phyloP scores from a whole-genome alignment of 2,797 vertebrate genomes.

The Diglossa cyanea region DNA sequence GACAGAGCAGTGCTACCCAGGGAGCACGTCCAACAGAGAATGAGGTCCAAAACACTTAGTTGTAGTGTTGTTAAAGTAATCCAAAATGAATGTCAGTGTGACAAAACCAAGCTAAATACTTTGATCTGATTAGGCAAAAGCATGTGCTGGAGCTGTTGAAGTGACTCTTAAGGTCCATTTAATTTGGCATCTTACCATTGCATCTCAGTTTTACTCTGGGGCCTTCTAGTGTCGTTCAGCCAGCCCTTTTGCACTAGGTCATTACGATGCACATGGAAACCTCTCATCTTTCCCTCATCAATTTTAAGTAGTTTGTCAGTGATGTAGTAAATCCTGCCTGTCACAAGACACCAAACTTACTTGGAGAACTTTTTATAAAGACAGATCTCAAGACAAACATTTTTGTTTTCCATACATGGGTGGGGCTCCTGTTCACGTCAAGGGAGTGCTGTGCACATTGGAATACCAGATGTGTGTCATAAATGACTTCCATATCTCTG shows the following conservation, averaged over 20 bases:
- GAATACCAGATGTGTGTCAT: slow-evolving; percentile 11
- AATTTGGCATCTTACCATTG: neutral
- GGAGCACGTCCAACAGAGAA: neutral
- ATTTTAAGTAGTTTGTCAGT: neutral
- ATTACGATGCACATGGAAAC: neutral
- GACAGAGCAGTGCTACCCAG: neutral
- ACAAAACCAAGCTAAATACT: neutral
- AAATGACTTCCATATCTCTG: neutral
- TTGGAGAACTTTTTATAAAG: neutral
- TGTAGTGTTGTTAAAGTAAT: neutral
- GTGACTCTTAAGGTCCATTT: neutral
- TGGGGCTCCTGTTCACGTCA: neutral
- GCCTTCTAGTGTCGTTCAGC: neutral
- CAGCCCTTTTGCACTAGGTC: neutral
- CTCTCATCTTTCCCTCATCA: neutral
- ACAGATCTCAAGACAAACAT: neutral
- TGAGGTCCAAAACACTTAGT: neutral
- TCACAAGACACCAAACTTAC: neutral
- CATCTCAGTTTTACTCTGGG: neutral
- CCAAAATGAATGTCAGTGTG: neutral
- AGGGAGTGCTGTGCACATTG: neutral
- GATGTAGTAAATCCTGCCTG: neutral
- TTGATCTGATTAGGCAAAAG: neutral
- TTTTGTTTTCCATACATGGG: neutral
- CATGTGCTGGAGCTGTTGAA: neutral